Conservation (phyloP, 2,888 invertebrate genomes). For the Tryphoninae sp. region DNA sequence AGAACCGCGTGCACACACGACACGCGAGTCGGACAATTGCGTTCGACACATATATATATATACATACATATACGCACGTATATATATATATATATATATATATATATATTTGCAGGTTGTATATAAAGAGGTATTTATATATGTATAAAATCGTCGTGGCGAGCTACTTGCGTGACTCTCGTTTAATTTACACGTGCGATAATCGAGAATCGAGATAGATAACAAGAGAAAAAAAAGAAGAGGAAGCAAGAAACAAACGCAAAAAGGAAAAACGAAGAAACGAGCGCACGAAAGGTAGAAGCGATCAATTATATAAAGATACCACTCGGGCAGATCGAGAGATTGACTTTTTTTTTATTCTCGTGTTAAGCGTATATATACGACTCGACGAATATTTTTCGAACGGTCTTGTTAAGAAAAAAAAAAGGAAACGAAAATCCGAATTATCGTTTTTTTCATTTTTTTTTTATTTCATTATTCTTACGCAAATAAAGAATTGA, state of each 20-base stretch:
- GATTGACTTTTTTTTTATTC: neutral
- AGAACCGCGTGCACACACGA: constrained; percentile 46
- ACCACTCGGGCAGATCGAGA: neutral
- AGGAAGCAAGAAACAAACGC: neutral
- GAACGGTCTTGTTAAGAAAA: too few species aligned
- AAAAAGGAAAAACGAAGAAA: neutral
- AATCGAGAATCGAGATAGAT: constrained; percentile 52
- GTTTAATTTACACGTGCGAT: constrained; percentile 61
- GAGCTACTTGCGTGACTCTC: constrained; percentile 61
- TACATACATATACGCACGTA: neutral
- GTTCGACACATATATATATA: neutral
- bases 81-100: constrained; percentile 16
- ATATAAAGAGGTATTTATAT: constrained; percentile 43
- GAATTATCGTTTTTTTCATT: neutral
- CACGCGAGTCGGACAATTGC: constrained; percentile 60
- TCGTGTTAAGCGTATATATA: too few species aligned
- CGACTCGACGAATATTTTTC: too few species aligned
- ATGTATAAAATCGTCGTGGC: constrained; percentile 41
- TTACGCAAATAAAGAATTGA: neutral
- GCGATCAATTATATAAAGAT: constrained; percentile 27
- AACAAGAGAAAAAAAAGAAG: neutral
- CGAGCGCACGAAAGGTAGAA: constrained; percentile 2
- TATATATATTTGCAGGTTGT: constrained; percentile 12
- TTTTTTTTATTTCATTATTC: neutral
- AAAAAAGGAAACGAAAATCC: neutral